Base-by-base conservation (phyloP, 2,113 vertebrate species). In the Hippocampus zosterae region DNA sequence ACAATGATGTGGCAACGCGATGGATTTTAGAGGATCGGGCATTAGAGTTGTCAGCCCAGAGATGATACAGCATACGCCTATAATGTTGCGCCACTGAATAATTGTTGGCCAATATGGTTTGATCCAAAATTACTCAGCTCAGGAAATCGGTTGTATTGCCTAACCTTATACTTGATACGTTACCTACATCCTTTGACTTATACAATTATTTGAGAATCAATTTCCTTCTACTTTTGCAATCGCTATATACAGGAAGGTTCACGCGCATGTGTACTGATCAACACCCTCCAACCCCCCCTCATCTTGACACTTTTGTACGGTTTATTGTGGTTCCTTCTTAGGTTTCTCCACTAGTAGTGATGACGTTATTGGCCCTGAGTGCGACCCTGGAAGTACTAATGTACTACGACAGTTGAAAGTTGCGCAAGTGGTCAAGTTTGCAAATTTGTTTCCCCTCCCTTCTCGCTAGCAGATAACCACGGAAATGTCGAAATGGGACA, bases 401-500 rank as follows among this genome's bases (percentile, higher is more conserved):
- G 19, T 42, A n/a, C 19, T n/a, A 23, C 21, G n/a, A 63, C 8
- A 63, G 27, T n/a, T 11, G 3, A 42, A 5, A 41, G 10, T 40
- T 62, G 19, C 33, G 33, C 19, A 63, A 40, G 3, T n/a, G 61
- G 19, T 42, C 19, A 63, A 41, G 40, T 63, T 65, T n/a, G 5
- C 12, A 19, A 72, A 6, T 67, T 69, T 79, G 72, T 65, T 83
- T 74, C 74, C 33, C 71, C 55, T 59, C 71, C 19, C 9, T n/a
- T 68, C 68, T 75, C 23, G 76, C 10, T 25, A 23, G 23, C 13
- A 64, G 53, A 77, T 81, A 74, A 78, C 71, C 16, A 25, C 40
- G 53, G 19, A 63, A 60, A 16, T 33, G 16, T 3, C 11, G 42
- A 19, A 74, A 63, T 29, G 62, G 33, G 77, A 71, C 67, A 75